Percentiles rank a stretch among this genome's conserved stretches.
phyloP scores from a whole-genome alignment of 2,113 vertebrate species.

The Eubucco bourcierii region DNA sequence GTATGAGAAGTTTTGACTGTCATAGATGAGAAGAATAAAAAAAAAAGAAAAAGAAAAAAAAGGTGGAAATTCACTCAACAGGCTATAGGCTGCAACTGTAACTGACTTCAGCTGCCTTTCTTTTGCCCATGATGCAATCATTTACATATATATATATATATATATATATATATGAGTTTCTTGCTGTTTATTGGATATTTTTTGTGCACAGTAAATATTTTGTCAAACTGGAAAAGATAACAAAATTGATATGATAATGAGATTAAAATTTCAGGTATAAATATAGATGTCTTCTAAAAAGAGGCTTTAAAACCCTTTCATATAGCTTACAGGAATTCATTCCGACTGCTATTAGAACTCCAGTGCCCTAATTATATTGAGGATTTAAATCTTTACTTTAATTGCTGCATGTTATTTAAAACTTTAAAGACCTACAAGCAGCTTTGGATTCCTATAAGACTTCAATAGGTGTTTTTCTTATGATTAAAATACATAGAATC shows the following conservation, averaged over 20 bases:
- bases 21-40: neutral
- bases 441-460: neutral
- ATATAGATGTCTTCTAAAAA: neutral
- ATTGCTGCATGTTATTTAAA: neutral
- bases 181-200: neutral
- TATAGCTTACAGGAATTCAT: neutral
- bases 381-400: neutral
- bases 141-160: too few relatives aligned
- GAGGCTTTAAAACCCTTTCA: neutral
- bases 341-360: neutral
- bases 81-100: neutral
- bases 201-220: neutral
- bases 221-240: neutral
- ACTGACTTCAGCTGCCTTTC: neutral
- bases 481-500: neutral
- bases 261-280: neutral
- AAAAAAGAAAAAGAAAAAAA: neutral
- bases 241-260: neutral
- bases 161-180: neutral
- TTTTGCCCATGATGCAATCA: neutral
- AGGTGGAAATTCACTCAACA: neutral
- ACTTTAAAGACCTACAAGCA: neutral
- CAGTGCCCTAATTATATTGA: neutral
- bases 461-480: neutral
- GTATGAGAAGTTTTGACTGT: neutral